phyloP scores from a whole-genome alignment of 92 coral and sea anemone genomes.

The Zoanthus sansibaricus region DNA sequence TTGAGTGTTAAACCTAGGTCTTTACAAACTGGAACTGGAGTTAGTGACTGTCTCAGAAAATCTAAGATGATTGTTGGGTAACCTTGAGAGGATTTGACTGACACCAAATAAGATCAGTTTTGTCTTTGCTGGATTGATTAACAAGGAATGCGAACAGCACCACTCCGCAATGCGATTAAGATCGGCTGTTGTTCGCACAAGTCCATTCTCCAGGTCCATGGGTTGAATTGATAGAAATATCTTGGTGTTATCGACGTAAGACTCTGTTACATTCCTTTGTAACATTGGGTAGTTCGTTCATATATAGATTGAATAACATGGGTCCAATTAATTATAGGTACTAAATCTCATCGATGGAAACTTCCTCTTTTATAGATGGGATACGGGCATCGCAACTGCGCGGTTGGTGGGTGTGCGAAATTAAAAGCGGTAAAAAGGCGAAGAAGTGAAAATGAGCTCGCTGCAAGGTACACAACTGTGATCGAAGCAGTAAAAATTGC shows the following conservation, averaged over 20 bases:
- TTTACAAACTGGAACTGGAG: slow-evolving; percentile 33
- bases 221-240: slow-evolving; percentile 42
- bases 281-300: slow-evolving; percentile 35
- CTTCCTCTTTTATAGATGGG: too few species aligned
- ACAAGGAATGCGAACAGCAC: too few species aligned
- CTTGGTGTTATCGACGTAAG: slow-evolving; percentile 50
- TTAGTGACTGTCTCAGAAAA: slow-evolving; percentile 26
- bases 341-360: too few species aligned
- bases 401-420: too few species aligned
- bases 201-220: slow-evolving; percentile 29
- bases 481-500: too few species aligned
- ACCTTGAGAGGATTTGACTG: too few species aligned
- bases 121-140: too few species aligned
- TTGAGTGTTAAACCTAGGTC: slow-evolving; percentile 34
- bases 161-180: background rate
- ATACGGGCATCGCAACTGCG: too few species aligned
- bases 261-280: slow-evolving; percentile 41
- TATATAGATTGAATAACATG: background rate
- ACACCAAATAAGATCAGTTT: too few species aligned
- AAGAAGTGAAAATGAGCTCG: too few species aligned
- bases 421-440: too few species aligned
- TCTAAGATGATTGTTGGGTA: background rate
- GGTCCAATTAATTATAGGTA: background rate
- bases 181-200: slow-evolving; percentile 40
- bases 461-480: too few species aligned